Base-by-base conservation (phyloP, 2,113 vertebrate genomes). In the human (Homo sapiens) region DNA sequence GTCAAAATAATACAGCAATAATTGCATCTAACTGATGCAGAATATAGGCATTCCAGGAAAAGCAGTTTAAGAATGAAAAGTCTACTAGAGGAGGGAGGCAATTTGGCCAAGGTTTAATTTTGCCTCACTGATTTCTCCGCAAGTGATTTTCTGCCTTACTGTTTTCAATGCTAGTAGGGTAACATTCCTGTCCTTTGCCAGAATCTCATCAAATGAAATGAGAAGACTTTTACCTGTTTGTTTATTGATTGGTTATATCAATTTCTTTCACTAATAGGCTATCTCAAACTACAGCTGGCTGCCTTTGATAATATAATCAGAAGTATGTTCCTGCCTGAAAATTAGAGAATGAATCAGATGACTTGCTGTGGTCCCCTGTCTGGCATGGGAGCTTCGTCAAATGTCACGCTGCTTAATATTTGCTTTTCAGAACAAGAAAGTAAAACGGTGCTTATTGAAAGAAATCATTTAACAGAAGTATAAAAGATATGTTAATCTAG, bases 291-390 rank as follows among this genome's bases (percentile, higher is more conserved):
- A 55, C n/a, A 94, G 43, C 83, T 96, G 82, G n/a, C 55, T 57
- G 35, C 20, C 40, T 94, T 68, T 78, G 75, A 59, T 61, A 97
- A 76, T 80, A 88, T 57, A 94, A 93, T 93, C 84, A 96, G 70
- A 18, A 16, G 10, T 70, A 7, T 76, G 38, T 55, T 78, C 35
- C 61, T 50, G 25, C 75, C 75, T 78, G 32, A 84, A 93, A 94
- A 86, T 12, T 95, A 38, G 43, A 76, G 55, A 92, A 66, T 70
- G 57, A 93, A 79, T 8, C 30, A 72, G 59, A 73, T 38, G 30
- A 90, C 48, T 70, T 50, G 22, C 52, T 38, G 6, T 23, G 27
- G 72, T 43, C 8, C 18, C 64, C 27, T 79, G 23, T 82, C 68
- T 94, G 20, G 16, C 17, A 16, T 27, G n/a, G 22, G 32, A 95